phyloP scores from a whole-genome alignment of 1,140 invertebrate species.

The Wasmannia auropunctata region DNA sequence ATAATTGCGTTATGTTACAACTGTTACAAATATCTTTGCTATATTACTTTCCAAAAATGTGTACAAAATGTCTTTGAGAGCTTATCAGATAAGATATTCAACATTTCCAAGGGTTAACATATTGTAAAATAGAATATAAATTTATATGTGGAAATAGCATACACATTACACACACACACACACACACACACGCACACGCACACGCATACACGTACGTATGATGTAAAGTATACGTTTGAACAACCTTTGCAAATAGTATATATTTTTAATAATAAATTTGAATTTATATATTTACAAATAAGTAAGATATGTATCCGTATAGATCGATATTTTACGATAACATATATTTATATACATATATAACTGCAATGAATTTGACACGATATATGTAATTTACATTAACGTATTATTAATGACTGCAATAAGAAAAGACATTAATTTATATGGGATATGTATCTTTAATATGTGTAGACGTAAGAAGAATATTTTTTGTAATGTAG shows the following conservation, averaged over 20 bases:
- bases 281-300: slow-evolving; percentile 23
- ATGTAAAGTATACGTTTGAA: background rate
- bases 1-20: background rate
- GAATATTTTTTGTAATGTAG: slow-evolving; percentile 64
- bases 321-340: background rate
- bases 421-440: slow-evolving; percentile 49
- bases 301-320: slow-evolving; percentile 25
- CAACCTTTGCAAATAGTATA: background rate
- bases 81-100: background rate
- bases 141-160: background rate
- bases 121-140: slow-evolving; percentile 36
- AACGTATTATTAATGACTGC: slow-evolving; percentile 12
- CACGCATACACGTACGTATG: background rate
- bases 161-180: background rate
- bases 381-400: background rate
- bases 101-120: background rate
- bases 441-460: slow-evolving; percentile 51
- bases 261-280: background rate
- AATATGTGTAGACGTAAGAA: slow-evolving; percentile 64
- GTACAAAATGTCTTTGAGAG: slow-evolving; percentile 7
- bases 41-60: background rate
- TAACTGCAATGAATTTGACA: background rate
- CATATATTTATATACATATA: background rate
- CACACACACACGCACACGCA: background rate
- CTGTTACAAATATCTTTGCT: background rate